Percentiles rank a stretch among this genome's conserved stretches.
Conservation (phyloP, 1,140 invertebrate genomes). For the Sipha flava region DNA sequence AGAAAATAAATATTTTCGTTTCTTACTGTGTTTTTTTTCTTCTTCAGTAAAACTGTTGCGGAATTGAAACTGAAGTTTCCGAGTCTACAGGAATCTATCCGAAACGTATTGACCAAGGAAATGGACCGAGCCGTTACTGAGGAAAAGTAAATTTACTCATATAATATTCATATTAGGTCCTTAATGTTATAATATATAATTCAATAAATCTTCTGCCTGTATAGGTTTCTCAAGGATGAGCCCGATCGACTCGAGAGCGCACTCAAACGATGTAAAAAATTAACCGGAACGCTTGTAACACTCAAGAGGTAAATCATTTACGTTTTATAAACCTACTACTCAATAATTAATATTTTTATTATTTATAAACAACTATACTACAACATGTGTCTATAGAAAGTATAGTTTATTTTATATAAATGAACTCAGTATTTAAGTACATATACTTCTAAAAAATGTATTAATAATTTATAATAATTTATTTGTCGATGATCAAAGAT, state of each 20-base stretch:
- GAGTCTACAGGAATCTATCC: conserved; percentile 78
- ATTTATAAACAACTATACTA: too few species aligned
- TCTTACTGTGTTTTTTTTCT: neutral
- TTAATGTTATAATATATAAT: neutral
- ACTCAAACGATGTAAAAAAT: conserved; percentile 85
- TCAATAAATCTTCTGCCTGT: conserved; percentile 32
- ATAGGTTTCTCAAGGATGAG: conserved; percentile 83
- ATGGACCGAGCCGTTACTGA: conserved; percentile 90
- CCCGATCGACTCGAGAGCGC: conserved; percentile 85
- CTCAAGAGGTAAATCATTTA: conserved; percentile 75
- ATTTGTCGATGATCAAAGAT: too few species aligned
- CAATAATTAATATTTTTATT: too few species aligned
- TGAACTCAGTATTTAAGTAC: too few species aligned
- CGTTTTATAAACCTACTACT: too few species aligned
- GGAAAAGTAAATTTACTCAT: conserved; percentile 60
- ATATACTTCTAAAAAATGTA: too few species aligned
- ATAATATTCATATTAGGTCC: neutral
- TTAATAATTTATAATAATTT: too few species aligned
- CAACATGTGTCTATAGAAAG: too few species aligned
- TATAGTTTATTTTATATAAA: too few species aligned
- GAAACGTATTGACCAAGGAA: conserved; percentile 75
- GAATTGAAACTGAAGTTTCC: conserved; percentile 88
- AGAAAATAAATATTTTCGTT: neutral
- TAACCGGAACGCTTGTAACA: conserved; percentile 91
- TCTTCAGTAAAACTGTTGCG: conserved; percentile 80